These are phyloP conservation scores for Busseola fusca DNA, from an alignment of 2,888 invertebrate genomes.

Conservation along the genomic window DNA sequence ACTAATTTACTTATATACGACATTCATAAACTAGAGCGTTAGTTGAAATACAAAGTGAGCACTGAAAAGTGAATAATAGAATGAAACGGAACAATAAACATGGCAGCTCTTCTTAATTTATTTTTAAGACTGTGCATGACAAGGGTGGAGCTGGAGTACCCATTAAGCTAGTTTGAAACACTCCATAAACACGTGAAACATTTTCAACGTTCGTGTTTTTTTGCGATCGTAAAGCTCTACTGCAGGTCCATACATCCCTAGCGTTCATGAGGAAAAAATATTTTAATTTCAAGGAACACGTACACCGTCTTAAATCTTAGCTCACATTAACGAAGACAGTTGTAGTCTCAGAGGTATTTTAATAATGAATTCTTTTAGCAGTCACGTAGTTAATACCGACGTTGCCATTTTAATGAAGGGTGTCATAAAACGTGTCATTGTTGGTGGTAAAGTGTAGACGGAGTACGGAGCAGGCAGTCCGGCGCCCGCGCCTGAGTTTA, in stretches of 20 bases:
- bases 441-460: conserved; percentile 61
- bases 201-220: conserved; percentile 48
- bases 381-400: conserved; percentile 82
- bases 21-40: conserved; percentile 79
- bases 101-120: conserved; percentile 55
- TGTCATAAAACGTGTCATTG: conserved; percentile 81
- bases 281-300: conserved; percentile 77
- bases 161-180: conserved; percentile 44
- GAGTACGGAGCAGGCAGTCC: conserved; percentile 27
- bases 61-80: conserved; percentile 67
- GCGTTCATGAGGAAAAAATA: conserved; percentile 63
- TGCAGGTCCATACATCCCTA: conserved; percentile 47
- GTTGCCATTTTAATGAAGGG: conserved; percentile 80
- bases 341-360: conserved; percentile 82
- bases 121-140: conserved; percentile 54
- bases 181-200: conserved; percentile 38
- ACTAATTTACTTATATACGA: conserved; percentile 87
- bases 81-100: conserved; percentile 60
- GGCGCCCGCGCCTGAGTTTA: conserved; percentile 63
- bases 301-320: conserved; percentile 84
- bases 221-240: conserved; percentile 42
- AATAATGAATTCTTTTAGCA: conserved; percentile 85
- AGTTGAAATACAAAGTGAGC: conserved; percentile 75
- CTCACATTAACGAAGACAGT: conserved; percentile 81
- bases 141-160: conserved; percentile 23